Conservation (phyloP, 2,797 vertebrate species). For the Meriones psammophilus region DNA sequence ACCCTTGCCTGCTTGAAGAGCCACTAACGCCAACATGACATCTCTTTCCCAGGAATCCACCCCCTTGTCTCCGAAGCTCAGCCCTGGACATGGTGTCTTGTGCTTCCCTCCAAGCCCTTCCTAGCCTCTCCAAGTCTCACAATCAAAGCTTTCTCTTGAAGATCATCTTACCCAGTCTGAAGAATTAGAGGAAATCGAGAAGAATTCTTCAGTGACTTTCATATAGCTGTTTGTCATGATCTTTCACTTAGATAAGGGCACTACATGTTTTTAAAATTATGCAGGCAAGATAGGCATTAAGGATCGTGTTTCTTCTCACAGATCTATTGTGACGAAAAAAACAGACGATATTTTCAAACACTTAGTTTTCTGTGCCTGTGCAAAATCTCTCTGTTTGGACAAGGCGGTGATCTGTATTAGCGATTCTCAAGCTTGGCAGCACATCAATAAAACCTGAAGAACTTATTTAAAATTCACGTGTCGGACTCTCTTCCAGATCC, state of each 20-base stretch:
- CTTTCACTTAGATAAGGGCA: conserved; percentile 20
- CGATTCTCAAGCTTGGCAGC: conserved; percentile 53
- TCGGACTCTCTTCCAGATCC: conserved; percentile 38
- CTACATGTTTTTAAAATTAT: conserved; percentile 35
- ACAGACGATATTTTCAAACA: conserved; percentile 28
- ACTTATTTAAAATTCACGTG: conserved; percentile 62
- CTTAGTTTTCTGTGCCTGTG: conserved; percentile 55
- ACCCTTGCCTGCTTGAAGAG: background rate
- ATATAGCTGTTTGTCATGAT: conserved; percentile 48
- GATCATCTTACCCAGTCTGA: conserved; percentile 4
- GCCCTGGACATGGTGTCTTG: background rate
- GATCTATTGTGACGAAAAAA: conserved; percentile 55
- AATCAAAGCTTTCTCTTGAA: conserved; percentile 49
- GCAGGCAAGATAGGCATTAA: background rate
- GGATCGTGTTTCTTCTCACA: conserved; percentile 39
- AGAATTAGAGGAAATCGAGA: conserved; percentile 40
- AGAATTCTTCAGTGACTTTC: conserved; percentile 36
- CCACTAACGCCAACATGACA: background rate
- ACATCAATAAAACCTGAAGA: conserved; percentile 56
- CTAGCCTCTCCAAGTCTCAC: background rate
- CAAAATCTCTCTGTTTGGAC: conserved; percentile 70
- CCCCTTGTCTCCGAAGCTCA: background rate
- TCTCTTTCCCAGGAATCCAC: background rate
- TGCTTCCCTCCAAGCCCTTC: background rate
- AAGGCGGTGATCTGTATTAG: conserved; percentile 58